phyloP scores from a whole-genome alignment of 1,140 invertebrate genomes.

The Acromyrmex heyeri region DNA sequence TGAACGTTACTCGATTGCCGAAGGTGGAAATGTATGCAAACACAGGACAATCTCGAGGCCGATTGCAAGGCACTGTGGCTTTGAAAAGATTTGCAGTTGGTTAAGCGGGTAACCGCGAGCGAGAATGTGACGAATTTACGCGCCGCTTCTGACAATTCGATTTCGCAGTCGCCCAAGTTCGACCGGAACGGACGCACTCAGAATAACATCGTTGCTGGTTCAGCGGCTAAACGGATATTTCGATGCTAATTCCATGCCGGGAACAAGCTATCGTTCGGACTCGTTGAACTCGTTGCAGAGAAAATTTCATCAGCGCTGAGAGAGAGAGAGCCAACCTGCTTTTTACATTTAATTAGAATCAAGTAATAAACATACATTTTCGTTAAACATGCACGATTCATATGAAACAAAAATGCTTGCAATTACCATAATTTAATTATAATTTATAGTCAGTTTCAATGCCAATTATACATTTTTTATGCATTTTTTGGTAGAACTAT shows the following conservation, averaged over 20 bases:
- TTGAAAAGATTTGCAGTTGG: slow-evolving; percentile 49
- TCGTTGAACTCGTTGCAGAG: slow-evolving; percentile 3
- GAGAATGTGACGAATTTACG: slow-evolving; percentile 56
- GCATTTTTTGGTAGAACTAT: too few species aligned
- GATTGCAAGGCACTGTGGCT: slow-evolving; percentile 24
- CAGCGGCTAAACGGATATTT: slow-evolving; percentile 25
- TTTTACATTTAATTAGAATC: neutral
- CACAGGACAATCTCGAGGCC: slow-evolving; percentile 5
- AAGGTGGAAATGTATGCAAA: slow-evolving; percentile 46
- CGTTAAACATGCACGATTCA: too few species aligned
- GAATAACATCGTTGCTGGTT: slow-evolving; percentile 19
- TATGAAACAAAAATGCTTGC: too few species aligned
- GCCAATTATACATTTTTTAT: too few species aligned
- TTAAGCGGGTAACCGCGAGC: slow-evolving; percentile 37
- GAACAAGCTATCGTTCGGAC: neutral
- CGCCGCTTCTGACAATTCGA: slow-evolving; percentile 47
- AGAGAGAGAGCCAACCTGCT: neutral
- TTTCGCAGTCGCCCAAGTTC: slow-evolving; percentile 26
- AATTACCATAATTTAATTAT: too few species aligned
- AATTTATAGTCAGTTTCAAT: too few species aligned
- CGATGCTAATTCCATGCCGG: slow-evolving; percentile 22
- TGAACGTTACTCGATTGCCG: slow-evolving; percentile 10
- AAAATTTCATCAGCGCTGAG: slow-evolving; percentile 9
- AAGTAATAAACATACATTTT: neutral
- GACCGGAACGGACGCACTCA: neutral